Conservation (phyloP, 1,140 invertebrate genomes). For the Rhagoletis zephyria region DNA sequence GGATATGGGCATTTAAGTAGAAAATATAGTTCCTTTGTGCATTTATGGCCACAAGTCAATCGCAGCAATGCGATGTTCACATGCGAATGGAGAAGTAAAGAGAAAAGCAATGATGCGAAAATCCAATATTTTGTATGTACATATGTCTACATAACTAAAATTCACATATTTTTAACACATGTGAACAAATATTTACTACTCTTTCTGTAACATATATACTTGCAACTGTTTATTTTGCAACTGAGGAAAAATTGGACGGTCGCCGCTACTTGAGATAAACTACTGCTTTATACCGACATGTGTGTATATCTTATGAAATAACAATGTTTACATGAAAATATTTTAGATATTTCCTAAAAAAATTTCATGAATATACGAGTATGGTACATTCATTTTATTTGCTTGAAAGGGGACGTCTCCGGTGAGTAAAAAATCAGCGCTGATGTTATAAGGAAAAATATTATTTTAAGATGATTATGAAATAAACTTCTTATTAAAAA, state of each 20-base stretch:
- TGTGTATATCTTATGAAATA: too few species aligned
- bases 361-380: too few species aligned
- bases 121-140: background rate
- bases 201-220: background rate
- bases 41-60: constrained; percentile 12
- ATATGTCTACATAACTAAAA: background rate
- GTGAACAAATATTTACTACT: background rate
- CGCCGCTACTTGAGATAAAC: too few species aligned
- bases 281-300: too few species aligned
- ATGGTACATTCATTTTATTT: too few species aligned
- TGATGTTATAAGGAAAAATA: too few species aligned
- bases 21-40: background rate
- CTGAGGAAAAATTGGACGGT: background rate
- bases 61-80: background rate
- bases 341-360: too few species aligned
- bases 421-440: too few species aligned
- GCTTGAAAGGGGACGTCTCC: too few species aligned
- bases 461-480: too few species aligned
- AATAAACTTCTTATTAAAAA: too few species aligned
- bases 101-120: background rate
- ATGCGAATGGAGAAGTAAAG: background rate
- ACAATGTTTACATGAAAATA: too few species aligned
- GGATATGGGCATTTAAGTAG: background rate
- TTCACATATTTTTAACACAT: background rate
- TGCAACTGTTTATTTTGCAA: constrained; percentile 13